phyloP scores from a whole-genome alignment of 2,888 invertebrate genomes.

The Drosophila buzzatii region DNA sequence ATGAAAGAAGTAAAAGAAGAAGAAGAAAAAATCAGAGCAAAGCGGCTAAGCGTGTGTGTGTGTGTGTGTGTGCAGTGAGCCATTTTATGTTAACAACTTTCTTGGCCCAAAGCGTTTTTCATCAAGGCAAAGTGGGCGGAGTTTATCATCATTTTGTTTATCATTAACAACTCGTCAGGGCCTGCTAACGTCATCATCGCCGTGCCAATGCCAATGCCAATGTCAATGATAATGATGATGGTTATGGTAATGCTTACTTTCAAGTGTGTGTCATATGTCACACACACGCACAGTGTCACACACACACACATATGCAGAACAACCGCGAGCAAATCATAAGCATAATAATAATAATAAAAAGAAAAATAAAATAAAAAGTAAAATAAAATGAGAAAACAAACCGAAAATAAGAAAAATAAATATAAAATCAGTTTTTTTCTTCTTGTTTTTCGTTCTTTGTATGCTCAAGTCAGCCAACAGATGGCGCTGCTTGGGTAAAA shows the following conservation, averaged over 20 bases:
- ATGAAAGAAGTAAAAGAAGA: constrained; percentile 35
- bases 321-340: constrained; percentile 40
- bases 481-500: constrained; percentile 45
- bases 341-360: constrained; percentile 36
- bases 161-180: constrained; percentile 76
- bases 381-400: constrained; percentile 9
- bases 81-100: constrained; percentile 80
- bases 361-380: constrained; percentile 17
- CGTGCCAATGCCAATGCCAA: constrained; percentile 19
- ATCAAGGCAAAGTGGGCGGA: constrained; percentile 44
- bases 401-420: constrained; percentile 37
- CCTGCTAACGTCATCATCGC: constrained; percentile 29
- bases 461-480: constrained; percentile 51
- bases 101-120: constrained; percentile 71
- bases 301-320: constrained; percentile 42
- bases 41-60: constrained; percentile 36
- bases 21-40: constrained; percentile 42
- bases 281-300: constrained; percentile 25
- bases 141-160: constrained; percentile 71
- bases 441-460: constrained; percentile 14
- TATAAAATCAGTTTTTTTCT: constrained; percentile 37
- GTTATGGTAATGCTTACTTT: constrained; percentile 32
- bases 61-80: constrained; percentile 63
- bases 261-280: constrained; percentile 73
- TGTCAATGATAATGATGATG: constrained; percentile 33